Evolutionary conservation across 2,113 vertebrate genomes (phyloP), one percentile per base, ranked within the genome.

Genomic region (Ailurus styani): DNA sequence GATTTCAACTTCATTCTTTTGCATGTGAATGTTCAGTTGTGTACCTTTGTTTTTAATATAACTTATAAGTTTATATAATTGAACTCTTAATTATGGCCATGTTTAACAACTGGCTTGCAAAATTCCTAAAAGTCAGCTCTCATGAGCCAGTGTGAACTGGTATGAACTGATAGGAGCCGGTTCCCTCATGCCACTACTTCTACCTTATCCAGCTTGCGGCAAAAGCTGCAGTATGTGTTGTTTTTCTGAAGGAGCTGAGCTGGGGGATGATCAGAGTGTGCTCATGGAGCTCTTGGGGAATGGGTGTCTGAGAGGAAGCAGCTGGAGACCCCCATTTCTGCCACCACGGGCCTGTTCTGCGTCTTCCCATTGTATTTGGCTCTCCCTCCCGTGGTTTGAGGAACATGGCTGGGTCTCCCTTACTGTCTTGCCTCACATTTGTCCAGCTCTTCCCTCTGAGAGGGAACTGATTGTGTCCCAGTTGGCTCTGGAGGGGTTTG

Each of bases 121-220:
- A 82, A 29, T 62, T 62, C 17, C 31, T 84, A 68, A 40, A 42
- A 70, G 47, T n/a, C 17, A 6, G 68, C 54, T 64, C 9, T 86
- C 20, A 9, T 0, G 7, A 73, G 73, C 27, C 31, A 5, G 12
- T 1, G 5, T 6, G 18, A 23, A 13, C 29, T 34, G 11, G 6
- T 21, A 13, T 31, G 60, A 68, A 13, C 75, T 0, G 0, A 6
- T 18, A 15, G 6, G 17, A 47, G 18, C 15, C 2, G 45, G 66
- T 34, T 52, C 21, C 21, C 0, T 4, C 21, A 0, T 20, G 52
- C 11, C 1, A 0, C 27, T 17, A 3, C 21, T 45, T 29, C 54
- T 31, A 0, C 20, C 3, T 3, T 31, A 18, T 8, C 1, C 77
- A 21, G 11, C 25, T 10, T 42, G 27, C 25, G 55, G 47, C 34